Evolutionary conservation across 2,797 vertebrate genomes (phyloP), one percentile per base, ranked within the genome.

Genomic region (Poecilia wingei): DNA sequence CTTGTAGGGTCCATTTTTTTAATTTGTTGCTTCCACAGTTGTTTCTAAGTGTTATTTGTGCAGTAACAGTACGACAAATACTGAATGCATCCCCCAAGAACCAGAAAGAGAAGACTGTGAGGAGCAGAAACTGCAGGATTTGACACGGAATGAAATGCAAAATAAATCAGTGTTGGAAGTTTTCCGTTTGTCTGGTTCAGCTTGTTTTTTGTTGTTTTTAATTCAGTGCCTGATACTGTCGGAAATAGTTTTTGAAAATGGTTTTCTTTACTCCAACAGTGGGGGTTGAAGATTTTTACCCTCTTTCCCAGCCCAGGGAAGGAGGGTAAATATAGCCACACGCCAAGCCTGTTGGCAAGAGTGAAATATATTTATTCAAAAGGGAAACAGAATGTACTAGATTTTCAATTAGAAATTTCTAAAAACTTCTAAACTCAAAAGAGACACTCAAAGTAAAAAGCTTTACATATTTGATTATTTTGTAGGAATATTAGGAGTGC

Each of bases 71-170:
- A 64, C 77, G 75, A 70, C 39, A 72, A 79, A 68, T 71, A 78
- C 66, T 76, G 61, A 84, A 55, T 64, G 73, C 66, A 76, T 83
- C 53, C 41, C 25, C 25, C 61, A 36, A 73, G 79, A 84, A 59
- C 1, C 47, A 79, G 59, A 46, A 18, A 12, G 5, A 33, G 8
- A 14, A 75, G 12, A n/a, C 9, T 18, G 36, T 59, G 14, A 71
- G 0, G 3, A 28, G 46, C 22, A 28, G 43, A 28, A 49, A 36
- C 2, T 13, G 25, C 10, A 13, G 18, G 66, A 66, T 77, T 66
- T 25, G 16, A 74, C 51, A 68, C 47, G 28, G 16, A 39, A n/a
- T 0, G 0, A 45, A n/a, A 10, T 45, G 66, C 49, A 43, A 77
- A 3, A 5, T 22, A 10, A 41, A n/a, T 22, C 28, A 43, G 22